phyloP scores from a whole-genome alignment of 2,797 vertebrate species.

The Semotilus atromaculatus region DNA sequence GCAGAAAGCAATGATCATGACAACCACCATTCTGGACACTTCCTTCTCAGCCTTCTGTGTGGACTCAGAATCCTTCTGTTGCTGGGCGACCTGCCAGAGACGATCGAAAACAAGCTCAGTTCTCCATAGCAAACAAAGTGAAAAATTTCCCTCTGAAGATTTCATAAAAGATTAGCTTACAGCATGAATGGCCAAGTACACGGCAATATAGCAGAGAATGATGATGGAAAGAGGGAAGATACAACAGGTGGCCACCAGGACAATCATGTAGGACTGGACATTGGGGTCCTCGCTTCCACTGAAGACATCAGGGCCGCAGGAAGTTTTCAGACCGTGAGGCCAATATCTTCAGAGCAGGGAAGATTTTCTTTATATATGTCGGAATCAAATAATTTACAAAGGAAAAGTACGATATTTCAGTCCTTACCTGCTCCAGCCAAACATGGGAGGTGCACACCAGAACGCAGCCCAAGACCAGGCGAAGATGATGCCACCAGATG shows the following conservation, averaged over 20 bases:
- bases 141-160: not conserved
- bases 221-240: slow-evolving; percentile 81
- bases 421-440: slow-evolving; percentile 86
- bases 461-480: slow-evolving; percentile 81
- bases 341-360: slow-evolving; percentile 78
- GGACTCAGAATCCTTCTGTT: slow-evolving; percentile 89
- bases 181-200: slow-evolving; percentile 85
- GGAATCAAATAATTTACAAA: not conserved
- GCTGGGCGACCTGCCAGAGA: slow-evolving; percentile 83
- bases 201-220: slow-evolving; percentile 86
- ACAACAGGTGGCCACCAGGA: slow-evolving; percentile 86
- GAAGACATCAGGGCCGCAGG: slow-evolving; percentile 92
- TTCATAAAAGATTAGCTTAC: slow-evolving; percentile 69
- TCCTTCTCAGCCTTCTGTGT: slow-evolving; percentile 91
- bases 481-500: slow-evolving; percentile 80
- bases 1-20: slow-evolving; percentile 82
- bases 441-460: slow-evolving; percentile 85
- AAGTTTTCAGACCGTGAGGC: slow-evolving; percentile 92
- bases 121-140: not conserved
- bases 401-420: not conserved
- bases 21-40: slow-evolving; percentile 88
- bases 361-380: not conserved
- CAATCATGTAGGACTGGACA: slow-evolving; percentile 85
- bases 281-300: slow-evolving; percentile 86
- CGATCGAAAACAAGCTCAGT: not conserved